These are phyloP conservation scores for Tyrophagus putrescentiae DNA, from an alignment of 1,140 invertebrate genomes.

Conservation along the genomic window DNA sequence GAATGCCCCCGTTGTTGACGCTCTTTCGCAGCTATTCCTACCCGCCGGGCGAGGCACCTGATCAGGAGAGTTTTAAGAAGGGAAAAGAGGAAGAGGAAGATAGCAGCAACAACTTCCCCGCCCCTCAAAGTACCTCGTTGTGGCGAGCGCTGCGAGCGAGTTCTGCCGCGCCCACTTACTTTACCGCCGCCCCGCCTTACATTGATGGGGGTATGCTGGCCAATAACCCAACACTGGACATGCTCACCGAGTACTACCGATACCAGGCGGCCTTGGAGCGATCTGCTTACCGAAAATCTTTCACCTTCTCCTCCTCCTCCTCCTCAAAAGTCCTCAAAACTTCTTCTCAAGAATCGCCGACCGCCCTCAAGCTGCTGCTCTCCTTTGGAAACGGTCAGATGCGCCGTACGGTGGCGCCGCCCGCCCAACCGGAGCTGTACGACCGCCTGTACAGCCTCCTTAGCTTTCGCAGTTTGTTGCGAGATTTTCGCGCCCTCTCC, in stretches of 20 bases:
- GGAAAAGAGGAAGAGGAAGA: conserved; percentile 45
- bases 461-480: background rate
- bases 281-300: no score
- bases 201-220: conserved; percentile 90
- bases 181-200: conserved; percentile 61
- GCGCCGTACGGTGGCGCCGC: conserved; percentile 15
- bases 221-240: conserved; percentile 90
- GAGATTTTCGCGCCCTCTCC: background rate
- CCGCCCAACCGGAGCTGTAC: background rate
- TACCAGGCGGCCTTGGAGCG: conserved; percentile 43
- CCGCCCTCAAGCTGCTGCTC: conserved; percentile 34
- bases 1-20: conserved; percentile 80
- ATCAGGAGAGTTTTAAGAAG: no score
- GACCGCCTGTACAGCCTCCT: background rate
- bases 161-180: conserved; percentile 89
- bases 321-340: background rate
- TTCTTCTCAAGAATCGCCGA: conserved; percentile 19
- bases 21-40: conserved; percentile 80
- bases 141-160: conserved; percentile 81
- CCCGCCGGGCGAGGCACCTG: no score
- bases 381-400: conserved; percentile 38
- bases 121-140: conserved; percentile 33
- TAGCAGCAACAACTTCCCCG: conserved; percentile 19
- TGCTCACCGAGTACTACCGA: conserved; percentile 79
- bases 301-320: no score